Percentiles rank a stretch among this genome's conserved stretches.
Conservation (phyloP, 2,113 vertebrate genomes). For the Galeopterus variegatus region DNA sequence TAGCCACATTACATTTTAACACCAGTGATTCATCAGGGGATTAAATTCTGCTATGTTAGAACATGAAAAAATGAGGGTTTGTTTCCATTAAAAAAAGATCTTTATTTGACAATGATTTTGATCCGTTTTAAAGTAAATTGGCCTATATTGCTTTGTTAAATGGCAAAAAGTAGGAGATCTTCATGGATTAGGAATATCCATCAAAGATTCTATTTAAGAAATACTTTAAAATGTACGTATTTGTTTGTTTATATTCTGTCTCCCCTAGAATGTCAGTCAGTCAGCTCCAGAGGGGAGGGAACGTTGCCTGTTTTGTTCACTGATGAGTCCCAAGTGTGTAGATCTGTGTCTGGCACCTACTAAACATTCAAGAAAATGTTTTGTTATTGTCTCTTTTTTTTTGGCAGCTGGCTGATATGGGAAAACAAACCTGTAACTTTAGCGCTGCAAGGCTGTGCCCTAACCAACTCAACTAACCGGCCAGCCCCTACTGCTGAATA, state of each 20-base stretch:
- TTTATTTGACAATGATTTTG: slow-evolving; percentile 54
- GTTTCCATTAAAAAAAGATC: background rate
- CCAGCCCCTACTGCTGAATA: background rate
- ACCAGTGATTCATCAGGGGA: background rate
- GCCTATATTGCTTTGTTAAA: background rate
- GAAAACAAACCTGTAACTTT: too few species aligned
- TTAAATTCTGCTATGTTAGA: slow-evolving; percentile 7
- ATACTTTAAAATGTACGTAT: background rate
- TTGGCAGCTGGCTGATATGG: too few species aligned
- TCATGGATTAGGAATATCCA: background rate
- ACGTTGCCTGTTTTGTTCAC: background rate
- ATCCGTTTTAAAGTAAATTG: slow-evolving; percentile 36
- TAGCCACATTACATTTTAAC: background rate
- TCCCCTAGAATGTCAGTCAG: background rate
- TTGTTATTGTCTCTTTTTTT: background rate
- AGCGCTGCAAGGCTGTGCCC: too few species aligned
- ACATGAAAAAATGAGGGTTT: background rate
- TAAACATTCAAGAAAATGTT: background rate
- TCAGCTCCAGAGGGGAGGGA: background rate
- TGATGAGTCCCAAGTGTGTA: background rate
- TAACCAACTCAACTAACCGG: too few species aligned
- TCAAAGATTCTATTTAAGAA: background rate
- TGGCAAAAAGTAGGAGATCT: background rate
- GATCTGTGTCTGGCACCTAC: background rate
- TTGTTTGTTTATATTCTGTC: background rate